phyloP scores from a whole-genome alignment of 2,888 invertebrate species.

The Microchrysa polita region DNA sequence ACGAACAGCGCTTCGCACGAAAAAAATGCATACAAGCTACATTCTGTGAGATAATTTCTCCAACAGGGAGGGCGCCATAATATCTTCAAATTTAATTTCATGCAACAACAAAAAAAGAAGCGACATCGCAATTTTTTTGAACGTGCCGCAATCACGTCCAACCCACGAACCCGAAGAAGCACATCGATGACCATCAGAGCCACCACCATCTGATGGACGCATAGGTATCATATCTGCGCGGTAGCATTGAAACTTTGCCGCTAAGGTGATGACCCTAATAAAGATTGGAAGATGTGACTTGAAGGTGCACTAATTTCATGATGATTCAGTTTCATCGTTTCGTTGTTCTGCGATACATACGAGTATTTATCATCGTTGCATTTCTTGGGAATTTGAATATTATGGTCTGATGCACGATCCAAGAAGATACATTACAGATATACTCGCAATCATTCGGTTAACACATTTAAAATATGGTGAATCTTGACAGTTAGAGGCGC shows the following conservation, averaged over 20 bases:
- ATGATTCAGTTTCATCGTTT: neutral
- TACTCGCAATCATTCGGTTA: neutral
- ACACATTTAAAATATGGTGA: neutral
- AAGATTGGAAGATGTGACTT: constrained; percentile 40
- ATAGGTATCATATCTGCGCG: constrained; percentile 9
- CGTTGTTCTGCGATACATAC: too few species aligned
- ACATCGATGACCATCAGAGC: too few species aligned
- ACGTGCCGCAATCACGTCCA: constrained; percentile 29
- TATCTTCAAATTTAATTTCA: constrained; percentile 33
- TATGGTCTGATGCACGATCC: neutral
- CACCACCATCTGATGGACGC: neutral
- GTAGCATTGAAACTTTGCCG: constrained; percentile 32
- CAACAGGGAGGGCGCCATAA: constrained; percentile 36
- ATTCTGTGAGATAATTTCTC: neutral
- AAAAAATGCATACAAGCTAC: neutral
- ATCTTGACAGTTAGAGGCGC: neutral
- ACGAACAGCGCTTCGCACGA: neutral
- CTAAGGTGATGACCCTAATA: constrained; percentile 36
- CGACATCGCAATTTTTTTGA: constrained; percentile 31
- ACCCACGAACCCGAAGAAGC: neutral
- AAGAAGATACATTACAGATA: neutral
- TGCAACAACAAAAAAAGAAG: neutral
- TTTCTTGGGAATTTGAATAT: constrained; percentile 17
- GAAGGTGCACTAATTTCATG: constrained; percentile 36
- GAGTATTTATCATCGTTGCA: neutral